Evolutionary conservation across 2,888 invertebrate genomes (phyloP).

Genomic region (Aphodius granarius): DNA sequence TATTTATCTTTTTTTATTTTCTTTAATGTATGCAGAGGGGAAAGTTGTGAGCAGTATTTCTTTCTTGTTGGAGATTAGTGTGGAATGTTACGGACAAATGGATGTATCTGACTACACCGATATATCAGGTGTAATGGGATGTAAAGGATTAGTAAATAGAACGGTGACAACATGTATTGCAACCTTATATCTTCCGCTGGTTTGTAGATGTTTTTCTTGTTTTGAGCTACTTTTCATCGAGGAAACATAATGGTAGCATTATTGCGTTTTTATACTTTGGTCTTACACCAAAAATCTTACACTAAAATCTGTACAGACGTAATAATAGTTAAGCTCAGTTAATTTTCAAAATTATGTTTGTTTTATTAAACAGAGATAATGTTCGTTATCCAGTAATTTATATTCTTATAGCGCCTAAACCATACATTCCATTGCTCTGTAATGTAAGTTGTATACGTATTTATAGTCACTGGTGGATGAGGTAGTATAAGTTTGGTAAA

Average conservation of each 20-base stretch:
- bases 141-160: neutral
- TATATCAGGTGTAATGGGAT: neutral
- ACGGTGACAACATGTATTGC: neutral
- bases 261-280: too few species aligned
- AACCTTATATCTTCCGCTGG: neutral
- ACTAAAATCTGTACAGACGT: too few species aligned
- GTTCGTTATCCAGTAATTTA: too few species aligned
- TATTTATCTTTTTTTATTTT: neutral
- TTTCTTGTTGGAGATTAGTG: neutral
- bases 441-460: too few species aligned
- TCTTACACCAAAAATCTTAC: too few species aligned
- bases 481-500: too few species aligned
- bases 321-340: too few species aligned
- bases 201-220: neutral
- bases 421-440: too few species aligned
- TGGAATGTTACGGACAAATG: neutral
- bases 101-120: neutral
- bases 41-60: neutral
- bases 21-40: neutral
- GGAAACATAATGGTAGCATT: neutral
- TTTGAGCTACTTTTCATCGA: neutral
- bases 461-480: too few species aligned
- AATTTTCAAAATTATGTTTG: too few species aligned
- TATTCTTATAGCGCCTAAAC: too few species aligned
- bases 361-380: too few species aligned